Conservation (phyloP, 2,888 invertebrate genomes). For the Hirtodrosophila cameraria region DNA sequence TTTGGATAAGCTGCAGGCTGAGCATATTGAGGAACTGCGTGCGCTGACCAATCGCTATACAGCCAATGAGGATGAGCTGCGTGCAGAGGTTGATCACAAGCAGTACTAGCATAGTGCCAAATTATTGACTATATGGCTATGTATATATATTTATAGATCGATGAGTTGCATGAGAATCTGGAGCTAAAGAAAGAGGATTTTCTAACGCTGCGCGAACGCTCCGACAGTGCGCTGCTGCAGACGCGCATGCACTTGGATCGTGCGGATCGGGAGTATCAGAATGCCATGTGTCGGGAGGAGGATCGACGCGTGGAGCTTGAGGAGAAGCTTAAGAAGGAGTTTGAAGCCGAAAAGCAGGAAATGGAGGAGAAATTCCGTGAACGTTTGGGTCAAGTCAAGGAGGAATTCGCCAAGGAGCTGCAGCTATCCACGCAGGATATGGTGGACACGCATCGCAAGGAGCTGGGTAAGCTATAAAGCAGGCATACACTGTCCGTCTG, state of each 20-base stretch:
- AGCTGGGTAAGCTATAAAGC: constrained; percentile 86
- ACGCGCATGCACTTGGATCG: constrained; percentile 84
- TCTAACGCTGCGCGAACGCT: constrained; percentile 85
- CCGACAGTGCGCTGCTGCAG: constrained; percentile 84
- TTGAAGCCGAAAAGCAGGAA: constrained; percentile 89
- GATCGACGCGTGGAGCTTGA: constrained; percentile 81
- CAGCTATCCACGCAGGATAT: constrained; percentile 86
- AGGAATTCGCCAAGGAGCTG: constrained; percentile 83
- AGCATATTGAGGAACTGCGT: constrained; percentile 86
- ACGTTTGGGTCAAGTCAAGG: constrained; percentile 84
- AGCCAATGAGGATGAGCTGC: constrained; percentile 85
- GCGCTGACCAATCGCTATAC: constrained; percentile 86
- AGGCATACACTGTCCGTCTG: no score
- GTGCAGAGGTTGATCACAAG: constrained; percentile 84
- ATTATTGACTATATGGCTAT: background rate
- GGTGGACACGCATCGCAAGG: constrained; percentile 87
- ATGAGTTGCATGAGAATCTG: constrained; percentile 87
- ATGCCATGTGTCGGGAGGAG: constrained; percentile 83
- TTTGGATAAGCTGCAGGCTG: constrained; percentile 85
- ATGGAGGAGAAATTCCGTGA: constrained; percentile 90
- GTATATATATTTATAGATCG: constrained; percentile 85
- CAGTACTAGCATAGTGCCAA: no score
- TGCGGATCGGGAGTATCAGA: constrained; percentile 83
- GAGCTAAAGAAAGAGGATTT: constrained; percentile 82
- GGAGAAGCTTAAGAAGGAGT: constrained; percentile 84